phyloP scores from a whole-genome alignment of 1,140 invertebrate species.

The Polyergus mexicanus region DNA sequence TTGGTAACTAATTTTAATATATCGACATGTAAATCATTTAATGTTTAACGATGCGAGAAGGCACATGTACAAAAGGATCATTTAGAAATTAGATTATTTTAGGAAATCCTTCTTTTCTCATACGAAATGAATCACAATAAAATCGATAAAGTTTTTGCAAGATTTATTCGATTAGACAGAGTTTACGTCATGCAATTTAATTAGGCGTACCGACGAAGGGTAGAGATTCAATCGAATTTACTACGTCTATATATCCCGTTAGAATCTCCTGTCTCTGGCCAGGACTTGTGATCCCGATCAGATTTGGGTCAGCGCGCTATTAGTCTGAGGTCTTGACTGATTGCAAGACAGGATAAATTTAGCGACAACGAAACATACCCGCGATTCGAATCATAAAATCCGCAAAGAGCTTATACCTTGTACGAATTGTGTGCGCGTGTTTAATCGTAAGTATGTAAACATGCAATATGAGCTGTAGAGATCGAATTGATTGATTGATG shows the following conservation, averaged over 20 bases:
- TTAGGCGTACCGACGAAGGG: slow-evolving; percentile 45
- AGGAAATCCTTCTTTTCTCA: background rate
- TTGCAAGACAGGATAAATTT: slow-evolving; percentile 66
- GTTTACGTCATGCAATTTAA: slow-evolving; percentile 63
- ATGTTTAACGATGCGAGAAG: background rate
- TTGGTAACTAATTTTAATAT: background rate
- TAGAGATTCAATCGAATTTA: slow-evolving; percentile 55
- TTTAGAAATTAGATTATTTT: background rate
- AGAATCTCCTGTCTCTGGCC: slow-evolving; percentile 44
- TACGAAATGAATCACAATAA: slow-evolving; percentile 3
- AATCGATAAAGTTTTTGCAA: slow-evolving; percentile 29
- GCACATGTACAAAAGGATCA: background rate
- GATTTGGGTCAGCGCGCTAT: slow-evolving; percentile 70
- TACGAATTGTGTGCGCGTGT: slow-evolving; percentile 19
- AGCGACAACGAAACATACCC: slow-evolving; percentile 15
- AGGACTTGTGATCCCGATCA: slow-evolving; percentile 56
- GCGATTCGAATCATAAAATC: background rate
- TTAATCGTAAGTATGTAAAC: background rate
- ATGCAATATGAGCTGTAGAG: background rate
- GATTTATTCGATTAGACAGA: slow-evolving; percentile 31
- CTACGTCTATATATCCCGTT: slow-evolving; percentile 26
- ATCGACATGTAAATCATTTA: too few species aligned
- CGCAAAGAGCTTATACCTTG: slow-evolving; percentile 9
- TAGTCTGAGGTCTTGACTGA: slow-evolving; percentile 39
- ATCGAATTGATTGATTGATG: background rate